A percentile compares a stretch with the other conserved stretches of the same genome.
These are phyloP conservation scores for Andrena bicolor DNA, from an alignment of 2,888 invertebrate genomes.

Conservation along the genomic window DNA sequence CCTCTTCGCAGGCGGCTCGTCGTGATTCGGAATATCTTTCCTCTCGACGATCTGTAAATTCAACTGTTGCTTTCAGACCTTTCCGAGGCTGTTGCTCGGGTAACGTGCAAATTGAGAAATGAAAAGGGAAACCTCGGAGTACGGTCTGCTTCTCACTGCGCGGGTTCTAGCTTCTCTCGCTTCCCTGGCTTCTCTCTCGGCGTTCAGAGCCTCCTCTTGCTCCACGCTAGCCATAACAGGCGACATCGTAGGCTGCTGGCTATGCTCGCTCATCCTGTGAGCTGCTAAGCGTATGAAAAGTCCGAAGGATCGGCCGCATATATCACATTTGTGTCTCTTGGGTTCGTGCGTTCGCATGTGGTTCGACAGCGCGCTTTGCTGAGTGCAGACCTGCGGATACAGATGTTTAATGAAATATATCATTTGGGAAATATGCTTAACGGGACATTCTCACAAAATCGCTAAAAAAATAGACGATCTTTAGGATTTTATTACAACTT, in stretches of 20 bases:
- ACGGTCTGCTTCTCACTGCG: constrained; percentile 67
- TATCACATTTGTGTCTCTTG: constrained; percentile 80
- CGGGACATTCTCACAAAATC: background rate
- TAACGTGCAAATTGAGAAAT: background rate
- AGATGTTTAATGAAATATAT: background rate
- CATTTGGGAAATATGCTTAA: background rate
- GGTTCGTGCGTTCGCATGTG: constrained; percentile 82
- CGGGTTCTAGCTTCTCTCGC: constrained; percentile 75
- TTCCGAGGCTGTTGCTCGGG: no score
- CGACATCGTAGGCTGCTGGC: constrained; percentile 73
- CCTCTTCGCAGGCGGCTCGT: constrained; percentile 69
- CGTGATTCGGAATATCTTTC: constrained; percentile 64
- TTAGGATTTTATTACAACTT: no score
- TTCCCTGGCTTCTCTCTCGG: constrained; percentile 79
- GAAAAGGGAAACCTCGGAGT: constrained; percentile 70
- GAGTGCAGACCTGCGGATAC: constrained; percentile 76
- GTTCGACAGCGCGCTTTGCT: constrained; percentile 81
- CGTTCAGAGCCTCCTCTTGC: constrained; percentile 80
- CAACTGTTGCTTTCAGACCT: background rate
- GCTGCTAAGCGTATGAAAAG: constrained; percentile 79
- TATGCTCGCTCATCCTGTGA: constrained; percentile 79
- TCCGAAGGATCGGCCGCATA: constrained; percentile 80
- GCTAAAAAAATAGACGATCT: no score
- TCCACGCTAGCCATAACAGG: constrained; percentile 76
- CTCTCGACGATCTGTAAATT: constrained; percentile 70